Evolutionary conservation across 2,888 invertebrate species (phyloP).

Genomic region (Noctua fimbriata): DNA sequence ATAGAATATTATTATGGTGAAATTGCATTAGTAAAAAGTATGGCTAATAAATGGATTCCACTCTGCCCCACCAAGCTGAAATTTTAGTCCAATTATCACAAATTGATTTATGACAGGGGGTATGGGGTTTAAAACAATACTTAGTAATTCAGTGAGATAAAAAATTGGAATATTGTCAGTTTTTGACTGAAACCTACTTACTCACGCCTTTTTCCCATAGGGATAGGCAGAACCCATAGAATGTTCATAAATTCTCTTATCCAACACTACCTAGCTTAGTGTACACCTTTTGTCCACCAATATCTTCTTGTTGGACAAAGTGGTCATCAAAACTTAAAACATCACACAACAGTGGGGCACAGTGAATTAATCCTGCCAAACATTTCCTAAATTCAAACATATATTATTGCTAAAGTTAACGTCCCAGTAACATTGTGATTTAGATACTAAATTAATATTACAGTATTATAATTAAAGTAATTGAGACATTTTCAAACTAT

Average conservation of each 20-base stretch:
- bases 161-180: neutral
- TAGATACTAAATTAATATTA: conserved; percentile 14
- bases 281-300: no score
- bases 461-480: conserved; percentile 34
- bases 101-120: neutral
- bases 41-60: neutral
- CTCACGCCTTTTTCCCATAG: neutral
- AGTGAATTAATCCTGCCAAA: neutral
- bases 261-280: neutral
- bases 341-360: neutral
- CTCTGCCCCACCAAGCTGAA: neutral
- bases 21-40: neutral
- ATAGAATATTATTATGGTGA: no score
- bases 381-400: neutral
- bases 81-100: neutral
- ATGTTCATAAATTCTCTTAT: neutral
- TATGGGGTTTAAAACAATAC: neutral
- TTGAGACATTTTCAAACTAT: conserved; percentile 10
- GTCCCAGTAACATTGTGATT: conserved; percentile 39
- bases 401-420: neutral
- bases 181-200: neutral
- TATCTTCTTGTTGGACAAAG: neutral
- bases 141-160: neutral
- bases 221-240: neutral
- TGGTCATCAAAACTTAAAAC: neutral